A percentile compares a stretch with the other conserved stretches of the same genome.
These are phyloP conservation scores for Propithecus deckenii DNA, from an alignment of 2,797 vertebrate genomes.

Conservation along the genomic window DNA sequence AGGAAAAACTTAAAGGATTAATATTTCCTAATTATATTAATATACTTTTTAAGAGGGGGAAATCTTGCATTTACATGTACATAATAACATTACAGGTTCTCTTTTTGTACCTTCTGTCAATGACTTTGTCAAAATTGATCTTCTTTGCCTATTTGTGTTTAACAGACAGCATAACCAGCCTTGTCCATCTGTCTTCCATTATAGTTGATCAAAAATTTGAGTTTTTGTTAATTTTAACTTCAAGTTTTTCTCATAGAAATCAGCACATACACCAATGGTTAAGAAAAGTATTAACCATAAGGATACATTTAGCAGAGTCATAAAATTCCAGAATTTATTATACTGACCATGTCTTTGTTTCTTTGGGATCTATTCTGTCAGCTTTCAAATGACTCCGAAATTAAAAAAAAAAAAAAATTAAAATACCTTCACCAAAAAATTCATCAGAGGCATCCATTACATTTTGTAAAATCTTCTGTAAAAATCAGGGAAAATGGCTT, in stretches of 20 bases:
- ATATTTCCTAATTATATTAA: not conserved
- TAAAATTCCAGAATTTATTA: slow-evolving; percentile 6
- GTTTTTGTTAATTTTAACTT: not conserved
- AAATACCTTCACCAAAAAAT: slow-evolving; percentile 4
- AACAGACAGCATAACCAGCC: not conserved
- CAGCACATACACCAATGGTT: not conserved
- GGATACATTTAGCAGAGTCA: not conserved
- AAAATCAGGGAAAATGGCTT: not conserved
- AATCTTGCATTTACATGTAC: not conserved
- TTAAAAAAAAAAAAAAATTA: not conserved
- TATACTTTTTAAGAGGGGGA: not conserved
- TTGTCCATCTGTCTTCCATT: not conserved
- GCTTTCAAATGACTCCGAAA: slow-evolving; percentile 12
- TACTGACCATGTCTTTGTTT: not conserved
- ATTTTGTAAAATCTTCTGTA: not conserved
- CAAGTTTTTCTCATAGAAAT: not conserved
- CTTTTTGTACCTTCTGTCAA: not conserved
- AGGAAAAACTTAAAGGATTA: not conserved
- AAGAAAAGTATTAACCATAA: slow-evolving; percentile 14
- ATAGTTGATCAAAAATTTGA: not conserved
- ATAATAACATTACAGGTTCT: not conserved
- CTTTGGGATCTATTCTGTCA: not conserved
- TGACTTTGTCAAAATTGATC: not conserved
- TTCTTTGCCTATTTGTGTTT: not conserved
- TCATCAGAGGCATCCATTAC: not conserved